A percentile compares a stretch with the other conserved stretches of the same genome.
Conservation (phyloP, 2,888 invertebrate species). For the Drosophila macrospina region DNA sequence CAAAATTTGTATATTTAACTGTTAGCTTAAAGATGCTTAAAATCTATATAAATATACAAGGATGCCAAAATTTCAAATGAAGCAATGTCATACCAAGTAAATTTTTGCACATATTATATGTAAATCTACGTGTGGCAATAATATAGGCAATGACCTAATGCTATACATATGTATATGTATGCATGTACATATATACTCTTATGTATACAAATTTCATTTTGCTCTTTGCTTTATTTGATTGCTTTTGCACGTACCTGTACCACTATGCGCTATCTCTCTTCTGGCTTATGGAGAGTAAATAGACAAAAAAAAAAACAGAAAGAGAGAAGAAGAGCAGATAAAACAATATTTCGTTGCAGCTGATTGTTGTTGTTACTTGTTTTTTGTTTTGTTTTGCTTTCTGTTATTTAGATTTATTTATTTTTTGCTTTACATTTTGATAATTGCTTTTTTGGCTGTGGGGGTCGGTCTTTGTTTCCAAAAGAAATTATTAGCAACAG, state of each 20-base stretch:
- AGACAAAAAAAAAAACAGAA: background rate
- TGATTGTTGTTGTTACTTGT: conserved; percentile 44
- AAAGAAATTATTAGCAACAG: conserved; percentile 36
- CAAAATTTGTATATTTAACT: too few relatives aligned
- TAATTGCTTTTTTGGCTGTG: conserved; percentile 42
- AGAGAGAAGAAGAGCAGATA: conserved; percentile 14
- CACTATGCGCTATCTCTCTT: conserved; percentile 43
- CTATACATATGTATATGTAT: conserved; percentile 4
- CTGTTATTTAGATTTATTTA: conserved; percentile 11
- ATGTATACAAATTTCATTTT: conserved; percentile 1
- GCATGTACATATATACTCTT: background rate
- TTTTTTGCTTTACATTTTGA: conserved; percentile 44
- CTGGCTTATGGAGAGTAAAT: background rate
- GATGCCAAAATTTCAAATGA: background rate
- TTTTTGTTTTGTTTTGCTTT: conserved; percentile 17
- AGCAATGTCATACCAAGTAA: background rate
- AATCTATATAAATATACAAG: background rate
- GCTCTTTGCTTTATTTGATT: conserved; percentile 5
- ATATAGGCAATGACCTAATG: conserved; percentile 31
- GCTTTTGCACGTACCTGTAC: background rate
- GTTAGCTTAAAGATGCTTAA: background rate
- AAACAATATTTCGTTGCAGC: conserved; percentile 65
- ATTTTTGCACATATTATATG: background rate
- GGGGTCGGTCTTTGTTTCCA: conserved; percentile 53
- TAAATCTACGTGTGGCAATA: background rate